Evolutionary conservation across 2,888 invertebrate genomes (phyloP).

Genomic region (Lypha dubia): DNA sequence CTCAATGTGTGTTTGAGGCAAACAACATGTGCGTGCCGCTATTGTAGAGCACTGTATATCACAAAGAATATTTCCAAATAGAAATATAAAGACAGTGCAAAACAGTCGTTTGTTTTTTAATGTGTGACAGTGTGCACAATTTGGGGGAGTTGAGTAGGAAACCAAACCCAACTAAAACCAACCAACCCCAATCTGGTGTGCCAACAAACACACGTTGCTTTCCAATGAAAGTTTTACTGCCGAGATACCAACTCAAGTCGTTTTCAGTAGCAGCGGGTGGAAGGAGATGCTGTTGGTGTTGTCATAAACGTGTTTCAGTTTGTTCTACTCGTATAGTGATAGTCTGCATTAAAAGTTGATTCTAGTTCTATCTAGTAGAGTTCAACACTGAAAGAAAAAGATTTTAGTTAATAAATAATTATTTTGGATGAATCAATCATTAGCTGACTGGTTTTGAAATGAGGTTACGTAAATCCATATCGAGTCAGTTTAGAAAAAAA

Average conservation of each 20-base stretch:
- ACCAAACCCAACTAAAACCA: slow-evolving; percentile 56
- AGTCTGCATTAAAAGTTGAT: slow-evolving; percentile 17
- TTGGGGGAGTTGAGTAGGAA: slow-evolving; percentile 36
- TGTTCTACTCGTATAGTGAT: slow-evolving; percentile 6
- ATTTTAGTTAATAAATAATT: neutral
- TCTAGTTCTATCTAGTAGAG: slow-evolving; percentile 21
- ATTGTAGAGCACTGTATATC: slow-evolving; percentile 59
- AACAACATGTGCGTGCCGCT: slow-evolving; percentile 67
- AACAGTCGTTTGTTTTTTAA: slow-evolving; percentile 35
- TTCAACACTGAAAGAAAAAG: slow-evolving; percentile 29
- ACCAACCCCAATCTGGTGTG: slow-evolving; percentile 71
- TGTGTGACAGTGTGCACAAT: slow-evolving; percentile 33
- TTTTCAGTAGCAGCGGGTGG: slow-evolving; percentile 6
- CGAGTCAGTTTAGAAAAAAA: no score
- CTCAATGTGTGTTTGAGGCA: slow-evolving; percentile 66
- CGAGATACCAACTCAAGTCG: slow-evolving; percentile 47
- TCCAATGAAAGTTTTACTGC: slow-evolving; percentile 37
- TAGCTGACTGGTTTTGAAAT: neutral
- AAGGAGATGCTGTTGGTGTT: slow-evolving; percentile 9
- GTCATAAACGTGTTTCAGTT: slow-evolving; percentile 30
- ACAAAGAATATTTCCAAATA: slow-evolving; percentile 60
- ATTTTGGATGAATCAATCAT: no score
- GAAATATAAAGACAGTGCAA: slow-evolving; percentile 52
- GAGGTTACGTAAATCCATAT: no score
- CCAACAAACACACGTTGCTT: slow-evolving; percentile 53